Evolutionary conservation across 2,888 invertebrate genomes (phyloP), one percentile per base, ranked within the genome.

Genomic region (Philhelius pedissequus): DNA sequence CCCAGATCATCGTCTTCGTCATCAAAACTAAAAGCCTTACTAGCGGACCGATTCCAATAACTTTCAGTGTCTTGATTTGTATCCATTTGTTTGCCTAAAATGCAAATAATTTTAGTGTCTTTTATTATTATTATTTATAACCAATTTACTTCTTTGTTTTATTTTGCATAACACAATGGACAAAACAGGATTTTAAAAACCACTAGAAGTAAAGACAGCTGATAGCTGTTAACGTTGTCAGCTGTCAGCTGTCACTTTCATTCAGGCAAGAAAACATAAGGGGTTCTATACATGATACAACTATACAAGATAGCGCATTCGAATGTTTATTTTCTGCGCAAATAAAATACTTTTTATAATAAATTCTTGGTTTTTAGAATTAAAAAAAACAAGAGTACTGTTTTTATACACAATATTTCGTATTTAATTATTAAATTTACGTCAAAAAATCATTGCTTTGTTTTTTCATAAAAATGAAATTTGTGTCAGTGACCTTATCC

Each of bases 1-100:
- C 86, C 73, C 27, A 91, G 92, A 89, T 94, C 95, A 87, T 95
- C 95, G 87, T 95, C 96, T 81, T 96, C 96, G 87, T 96, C 96
- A 87, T 96, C 96, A 89, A 97, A 97, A 90, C 93, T 95, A 87
- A 96, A 95, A 0, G 95, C 95, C 86, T 94, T 94, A 1, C 94
- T 94, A 78, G 94, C 94, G 13, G 94, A 95, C 87, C 94, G 94
- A 89, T 96, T 95, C 97, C 97, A 97, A 91, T 95, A 96, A 87
- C 95, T 95, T 79, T 95, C 95, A 62, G 94, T 94, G 81, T 94
- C 94, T 88, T 91, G 90, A 62, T 88, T 87, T 13, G 68, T 66
- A 9, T 89, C 89, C 89, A 89, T 89, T 82, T 11, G 27, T 27
- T 30, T n/a, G 32, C 25, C 22, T 32, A 32, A 13, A 71, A 69